Evolutionary conservation across 2,797 vertebrate genomes (phyloP), one percentile per base, ranked within the genome.

Genomic region (Periparus ater): DNA sequence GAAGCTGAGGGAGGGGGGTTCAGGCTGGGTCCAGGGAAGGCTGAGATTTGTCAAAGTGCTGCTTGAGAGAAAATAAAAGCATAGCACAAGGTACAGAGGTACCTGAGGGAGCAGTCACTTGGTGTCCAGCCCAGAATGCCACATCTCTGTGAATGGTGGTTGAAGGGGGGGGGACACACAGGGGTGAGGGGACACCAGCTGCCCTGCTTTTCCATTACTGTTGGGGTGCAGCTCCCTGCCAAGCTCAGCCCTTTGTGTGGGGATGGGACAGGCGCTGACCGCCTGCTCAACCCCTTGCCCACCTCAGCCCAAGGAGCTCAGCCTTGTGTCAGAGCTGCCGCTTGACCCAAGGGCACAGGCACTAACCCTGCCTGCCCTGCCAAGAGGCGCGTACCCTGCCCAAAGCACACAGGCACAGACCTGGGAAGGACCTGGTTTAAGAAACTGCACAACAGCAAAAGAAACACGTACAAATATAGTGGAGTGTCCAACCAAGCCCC

Each of bases 241-340:
- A 14, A 6, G 22, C 53, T 63, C 19, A 27, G 34, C 25, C 47
- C 27, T 53, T n/a, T 32, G 9, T 45, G 20, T 1, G 3, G 48
- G 44, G 50, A 78, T 8, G 40, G 67, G 83, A 42, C 38, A 54
- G 63, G n/a, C 0, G 1, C 85, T 62, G 48, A 11, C 47, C 57
- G n/a, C 22, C n/a, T 40, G 4, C n/a, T 72, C 15, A 30, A 26
- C 32, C 22, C n/a, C 45, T 85, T 2, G 1, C 68, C 10, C 67
- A 94, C 98, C 97, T 8, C 97, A 98, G 68, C 91, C 97, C 23
- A 97, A 97, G 88, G 98, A 98, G 93, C 96, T 97, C 10, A 98
- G 93, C 81, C 95, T 97, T 0, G 27, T 95, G 47, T 97, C 97
- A 9, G 97, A 98, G 95, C 95, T 98, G 80, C 96, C 96, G 51